Evolutionary conservation across 2,113 vertebrate genomes (phyloP).

Genomic region (Cairina moschata): DNA sequence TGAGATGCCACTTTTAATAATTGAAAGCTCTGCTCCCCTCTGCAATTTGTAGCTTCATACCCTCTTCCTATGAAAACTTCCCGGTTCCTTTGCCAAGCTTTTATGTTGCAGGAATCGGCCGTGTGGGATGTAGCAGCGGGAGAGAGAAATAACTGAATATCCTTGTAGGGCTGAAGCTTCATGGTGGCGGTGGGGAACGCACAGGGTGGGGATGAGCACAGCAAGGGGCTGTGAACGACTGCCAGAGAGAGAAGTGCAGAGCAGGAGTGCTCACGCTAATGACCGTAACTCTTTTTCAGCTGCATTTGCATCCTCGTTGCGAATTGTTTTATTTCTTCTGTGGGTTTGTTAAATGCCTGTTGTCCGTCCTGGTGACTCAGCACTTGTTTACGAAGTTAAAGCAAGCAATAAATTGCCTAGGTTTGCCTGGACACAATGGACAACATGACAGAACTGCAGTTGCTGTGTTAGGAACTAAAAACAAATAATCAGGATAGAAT

Average conservation of each 20-base stretch:
- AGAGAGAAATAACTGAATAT: slow-evolving; percentile 5
- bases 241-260: background rate
- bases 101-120: background rate
- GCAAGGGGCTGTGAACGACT: background rate
- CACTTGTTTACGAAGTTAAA: slow-evolving; percentile 41
- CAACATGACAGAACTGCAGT: background rate
- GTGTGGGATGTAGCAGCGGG: background rate
- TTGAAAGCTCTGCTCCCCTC: background rate
- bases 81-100: background rate
- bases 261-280: background rate
- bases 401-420: slow-evolving; percentile 38
- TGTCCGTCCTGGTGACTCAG: slow-evolving; percentile 4
- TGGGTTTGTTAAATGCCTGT: background rate
- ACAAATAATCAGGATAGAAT: background rate
- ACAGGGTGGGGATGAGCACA: background rate
- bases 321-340: slow-evolving; percentile 27
- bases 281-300: background rate
- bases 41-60: background rate
- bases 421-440: background rate
- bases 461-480: background rate
- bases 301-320: background rate
- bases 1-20: background rate
- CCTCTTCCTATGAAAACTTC: background rate
- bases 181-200: background rate
- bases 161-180: slow-evolving; percentile 31